A percentile compares a stretch with the other conserved stretches of the same genome.
Conservation (phyloP, 2,797 vertebrate species). For the Enteromius trimaculatus region DNA sequence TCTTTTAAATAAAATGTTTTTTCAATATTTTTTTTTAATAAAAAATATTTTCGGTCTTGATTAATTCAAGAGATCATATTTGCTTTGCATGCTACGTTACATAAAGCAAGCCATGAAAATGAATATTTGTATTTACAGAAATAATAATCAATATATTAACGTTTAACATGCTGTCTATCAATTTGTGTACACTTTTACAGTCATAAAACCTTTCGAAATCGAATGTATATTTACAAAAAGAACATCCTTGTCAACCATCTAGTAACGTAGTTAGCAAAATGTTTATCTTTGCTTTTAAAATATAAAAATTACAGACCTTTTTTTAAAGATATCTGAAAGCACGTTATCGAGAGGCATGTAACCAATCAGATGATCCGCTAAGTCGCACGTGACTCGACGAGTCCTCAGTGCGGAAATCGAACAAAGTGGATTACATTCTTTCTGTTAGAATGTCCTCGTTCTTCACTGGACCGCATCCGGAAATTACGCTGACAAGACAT, state of each 20-base stretch:
- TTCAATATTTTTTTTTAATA: too few species aligned
- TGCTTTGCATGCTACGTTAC: not conserved
- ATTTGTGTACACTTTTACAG: not conserved
- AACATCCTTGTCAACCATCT: not conserved
- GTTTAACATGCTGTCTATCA: not conserved
- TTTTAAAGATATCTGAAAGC: not conserved
- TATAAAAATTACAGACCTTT: not conserved
- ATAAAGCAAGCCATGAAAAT: not conserved
- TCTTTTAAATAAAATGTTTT: too few species aligned
- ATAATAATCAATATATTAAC: not conserved
- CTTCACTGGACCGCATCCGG: constrained; percentile 71
- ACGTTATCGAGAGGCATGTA: not conserved
- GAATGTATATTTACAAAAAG: not conserved
- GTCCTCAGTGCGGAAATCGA: not conserved
- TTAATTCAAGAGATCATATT: not conserved
- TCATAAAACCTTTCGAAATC: not conserved
- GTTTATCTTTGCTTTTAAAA: not conserved
- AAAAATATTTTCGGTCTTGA: not conserved
- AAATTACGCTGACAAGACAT: constrained; percentile 73
- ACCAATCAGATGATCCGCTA: not conserved
- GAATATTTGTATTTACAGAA: not conserved
- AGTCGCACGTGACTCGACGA: not conserved
- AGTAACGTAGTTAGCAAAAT: not conserved
- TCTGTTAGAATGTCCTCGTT: constrained; percentile 6
- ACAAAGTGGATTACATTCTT: not conserved